Conservation (phyloP, 1,140 invertebrate genomes). For the Ostrea denselamellosa region DNA sequence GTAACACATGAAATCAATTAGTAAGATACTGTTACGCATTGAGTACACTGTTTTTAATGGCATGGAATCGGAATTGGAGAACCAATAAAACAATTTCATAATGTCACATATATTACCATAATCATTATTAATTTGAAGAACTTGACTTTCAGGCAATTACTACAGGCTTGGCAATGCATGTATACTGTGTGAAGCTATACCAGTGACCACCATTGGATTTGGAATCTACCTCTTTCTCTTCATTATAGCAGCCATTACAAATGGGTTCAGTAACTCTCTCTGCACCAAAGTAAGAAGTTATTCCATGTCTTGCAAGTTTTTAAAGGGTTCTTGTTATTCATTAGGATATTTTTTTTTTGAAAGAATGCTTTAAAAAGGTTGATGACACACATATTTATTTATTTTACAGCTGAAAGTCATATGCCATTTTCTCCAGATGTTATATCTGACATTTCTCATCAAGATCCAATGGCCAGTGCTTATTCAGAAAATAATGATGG, state of each 20-base stretch:
- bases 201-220: constrained; percentile 30
- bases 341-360: neutral
- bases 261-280: constrained; percentile 41
- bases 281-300: constrained; percentile 44
- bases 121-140: neutral
- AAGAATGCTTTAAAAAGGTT: constrained; percentile 33
- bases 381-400: neutral
- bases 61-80: too few relatives aligned
- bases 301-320: neutral
- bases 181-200: constrained; percentile 20
- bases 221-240: constrained; percentile 42
- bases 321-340: neutral
- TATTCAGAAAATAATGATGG: constrained; percentile 10
- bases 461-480: constrained; percentile 48
- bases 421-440: constrained; percentile 41
- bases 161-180: constrained; percentile 39
- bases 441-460: constrained; percentile 43
- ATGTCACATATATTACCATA: neutral
- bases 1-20: neutral
- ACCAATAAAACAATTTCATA: neutral
- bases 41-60: too few relatives aligned
- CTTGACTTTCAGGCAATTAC: neutral
- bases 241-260: neutral
- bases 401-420: constrained; percentile 44
- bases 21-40: neutral